Base-by-base conservation (phyloP, 2,888 invertebrate genomes). In the Copidosoma aretas region DNA sequence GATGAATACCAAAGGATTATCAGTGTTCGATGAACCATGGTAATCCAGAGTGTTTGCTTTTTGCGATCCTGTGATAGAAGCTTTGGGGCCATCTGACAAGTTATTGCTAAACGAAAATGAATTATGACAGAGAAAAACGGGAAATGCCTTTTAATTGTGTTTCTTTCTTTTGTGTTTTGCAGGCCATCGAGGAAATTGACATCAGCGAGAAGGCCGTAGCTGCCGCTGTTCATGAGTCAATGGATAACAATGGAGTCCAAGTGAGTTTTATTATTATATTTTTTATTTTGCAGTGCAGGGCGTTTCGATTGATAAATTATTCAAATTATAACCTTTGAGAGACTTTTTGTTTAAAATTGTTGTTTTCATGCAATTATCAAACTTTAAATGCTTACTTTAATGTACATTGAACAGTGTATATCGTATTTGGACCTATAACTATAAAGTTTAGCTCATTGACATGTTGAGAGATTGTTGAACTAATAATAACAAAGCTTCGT, bases 51-150 rank as follows among this genome's bases (percentile, higher is more conserved):
- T 71, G 73, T 75, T 69, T 76, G 67, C 74, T 73, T 73, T 75
- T 73, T 66, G 73, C 72, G 75, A 71, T 74, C 76, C 49, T 62
- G 54, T 82, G 77, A 80, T 81, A 82, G 74, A 74, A 77, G 82
- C 81, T 82, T 82, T 32, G 82, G 83, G 83, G 83, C 83, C 83
- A 83, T 82, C 83, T 83, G 83, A 83, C 76, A 69, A 70, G 60
- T 59, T 54, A 46, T 52, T 43, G 53, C 52, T 25, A 54, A 19
- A 54, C 49, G 59, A 51, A 58, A 41, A n/a, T 58, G 12, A 57
- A 41, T 8, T n/a, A n/a, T n/a, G n/a, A n/a, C n/a, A n/a, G n/a
- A n/a, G n/a, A n/a, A n/a, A n/a, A n/a, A n/a, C n/a, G n/a, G n/a
- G n/a, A n/a, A n/a, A n/a, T n/a, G n/a, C 19, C 2, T n/a, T 53